phyloP scores from a whole-genome alignment of 2,797 vertebrate genomes.

The Aeoliscus strigatus region DNA sequence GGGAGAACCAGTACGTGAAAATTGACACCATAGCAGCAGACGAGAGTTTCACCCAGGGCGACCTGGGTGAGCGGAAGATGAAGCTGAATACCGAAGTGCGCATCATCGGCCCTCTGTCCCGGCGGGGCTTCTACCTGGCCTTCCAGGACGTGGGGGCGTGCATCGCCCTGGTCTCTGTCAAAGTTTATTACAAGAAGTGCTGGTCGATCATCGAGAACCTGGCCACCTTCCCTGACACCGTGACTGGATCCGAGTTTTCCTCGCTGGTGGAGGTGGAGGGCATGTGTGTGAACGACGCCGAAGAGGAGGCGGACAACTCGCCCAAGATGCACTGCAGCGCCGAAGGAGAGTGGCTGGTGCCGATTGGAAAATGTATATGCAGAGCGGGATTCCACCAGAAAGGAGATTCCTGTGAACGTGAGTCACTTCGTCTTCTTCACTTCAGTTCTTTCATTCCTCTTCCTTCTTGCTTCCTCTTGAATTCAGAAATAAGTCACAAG shows the following conservation, averaged over 20 bases:
- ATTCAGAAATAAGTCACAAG: too few relatives aligned
- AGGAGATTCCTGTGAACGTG: slow-evolving; percentile 96
- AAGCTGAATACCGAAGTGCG: slow-evolving; percentile 98
- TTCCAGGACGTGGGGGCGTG: slow-evolving; percentile 99
- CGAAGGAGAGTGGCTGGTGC: slow-evolving; percentile 97
- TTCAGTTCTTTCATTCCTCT: too few relatives aligned
- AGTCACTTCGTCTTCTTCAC: too few relatives aligned
- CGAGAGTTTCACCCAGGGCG: slow-evolving; percentile 99
- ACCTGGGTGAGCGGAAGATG: slow-evolving; percentile 98
- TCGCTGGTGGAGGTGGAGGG: slow-evolving; percentile 98
- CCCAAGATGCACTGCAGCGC: slow-evolving; percentile 99
- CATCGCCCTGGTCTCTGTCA: slow-evolving; percentile 97
- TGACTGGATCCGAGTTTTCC: slow-evolving; percentile 98
- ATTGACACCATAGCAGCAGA: slow-evolving; percentile 99
- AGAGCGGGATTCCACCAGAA: slow-evolving; percentile 98
- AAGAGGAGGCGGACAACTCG: slow-evolving; percentile 96
- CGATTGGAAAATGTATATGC: slow-evolving; percentile 99
- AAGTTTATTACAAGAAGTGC: slow-evolving; percentile 99
- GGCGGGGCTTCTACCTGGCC: slow-evolving; percentile 96
- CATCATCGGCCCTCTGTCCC: slow-evolving; percentile 93
- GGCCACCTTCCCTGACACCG: slow-evolving; percentile 97
- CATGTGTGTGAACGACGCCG: slow-evolving; percentile 89
- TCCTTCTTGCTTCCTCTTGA: slow-evolving; percentile 11
- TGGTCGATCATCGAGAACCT: slow-evolving; percentile 99
- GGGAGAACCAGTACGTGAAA: slow-evolving; percentile 97